Evolutionary conservation across 2,888 invertebrate species (phyloP).

Genomic region (Galerucella calmariensis): DNA sequence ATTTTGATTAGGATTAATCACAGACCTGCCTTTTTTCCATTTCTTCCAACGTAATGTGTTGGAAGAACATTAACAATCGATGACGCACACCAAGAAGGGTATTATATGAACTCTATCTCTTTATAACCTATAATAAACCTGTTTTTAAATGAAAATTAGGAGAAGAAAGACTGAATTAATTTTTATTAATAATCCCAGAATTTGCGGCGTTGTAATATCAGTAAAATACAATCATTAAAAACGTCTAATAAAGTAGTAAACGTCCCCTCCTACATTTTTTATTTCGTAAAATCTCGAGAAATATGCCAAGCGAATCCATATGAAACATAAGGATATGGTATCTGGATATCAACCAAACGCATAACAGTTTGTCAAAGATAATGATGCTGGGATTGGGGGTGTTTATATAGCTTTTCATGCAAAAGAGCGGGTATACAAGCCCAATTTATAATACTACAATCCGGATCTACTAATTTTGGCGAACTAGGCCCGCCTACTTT

Average conservation of each 20-base stretch:
- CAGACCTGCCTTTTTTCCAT: too few relatives aligned
- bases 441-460: conserved; percentile 59
- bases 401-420: conserved; percentile 48
- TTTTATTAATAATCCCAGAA: too few relatives aligned
- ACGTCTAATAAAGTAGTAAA: conserved; percentile 3
- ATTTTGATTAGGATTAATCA: too few relatives aligned
- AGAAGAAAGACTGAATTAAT: too few relatives aligned
- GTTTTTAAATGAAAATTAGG: too few relatives aligned
- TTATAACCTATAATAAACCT: too few relatives aligned
- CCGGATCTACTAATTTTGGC: conserved; percentile 56
- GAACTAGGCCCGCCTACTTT: conserved; percentile 54
- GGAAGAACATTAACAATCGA: too few relatives aligned
- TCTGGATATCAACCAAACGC: conserved; percentile 66
- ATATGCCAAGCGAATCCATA: conserved; percentile 58
- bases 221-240: background rate
- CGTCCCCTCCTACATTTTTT: background rate
- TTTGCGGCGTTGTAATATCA: too few relatives aligned
- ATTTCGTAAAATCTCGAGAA: background rate
- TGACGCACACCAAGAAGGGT: too few relatives aligned
- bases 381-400: conserved; percentile 55
- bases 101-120: too few relatives aligned
- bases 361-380: conserved; percentile 66
- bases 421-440: conserved; percentile 41
- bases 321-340: conserved; percentile 63
- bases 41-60: too few relatives aligned